Evolutionary conservation across 2,888 invertebrate species (phyloP), one percentile per base, ranked within the genome.

Genomic region (Andrena praecox): DNA sequence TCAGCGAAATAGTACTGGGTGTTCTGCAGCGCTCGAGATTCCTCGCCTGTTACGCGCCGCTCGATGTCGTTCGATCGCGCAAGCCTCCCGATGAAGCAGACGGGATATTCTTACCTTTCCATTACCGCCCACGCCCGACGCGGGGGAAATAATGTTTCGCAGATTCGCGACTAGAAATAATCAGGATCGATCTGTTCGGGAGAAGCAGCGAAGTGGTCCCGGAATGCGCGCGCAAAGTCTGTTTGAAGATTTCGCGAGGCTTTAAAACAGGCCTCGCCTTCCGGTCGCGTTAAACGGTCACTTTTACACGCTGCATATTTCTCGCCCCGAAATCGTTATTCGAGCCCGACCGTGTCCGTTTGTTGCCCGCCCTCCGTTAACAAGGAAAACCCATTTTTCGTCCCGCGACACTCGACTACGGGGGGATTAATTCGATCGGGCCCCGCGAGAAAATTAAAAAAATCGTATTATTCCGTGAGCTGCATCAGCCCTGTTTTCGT

Each of bases 111-210:
- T 84, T 82, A 82, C 78, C 78, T 84, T 82, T 82, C 77, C 74
- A 82, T 82, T 82, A 73, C 71, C 82, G 72, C 77, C 84, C 75
- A 78, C 82, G 82, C 59, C 56, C 27, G 60, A 56, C 35, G 48
- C 56, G 64, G 74, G 56, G 68, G 78, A 54, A 82, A 73, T 77
- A 85, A 87, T 79, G 79, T 85, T 87, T 75, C 76, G 77, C 77
- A 80, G 76, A 80, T 87, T 56, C 75, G 75, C 56, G 64, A 86
- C 71, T 80, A 82, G 84, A 86, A 86, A 84, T 80, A 84, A 86
- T 86, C 81, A 56, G 73, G 35, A 77, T 81, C 74, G 74, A 81
- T 80, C 63, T 52, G 42, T 10, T 35, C 42, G 29, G 27, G 63
- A 35, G 62, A 27, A 42, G 66, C 42, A 48, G 54, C 56, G 64